phyloP scores from a whole-genome alignment of 2,113 vertebrate species.

The Miniopterus natalensis region DNA sequence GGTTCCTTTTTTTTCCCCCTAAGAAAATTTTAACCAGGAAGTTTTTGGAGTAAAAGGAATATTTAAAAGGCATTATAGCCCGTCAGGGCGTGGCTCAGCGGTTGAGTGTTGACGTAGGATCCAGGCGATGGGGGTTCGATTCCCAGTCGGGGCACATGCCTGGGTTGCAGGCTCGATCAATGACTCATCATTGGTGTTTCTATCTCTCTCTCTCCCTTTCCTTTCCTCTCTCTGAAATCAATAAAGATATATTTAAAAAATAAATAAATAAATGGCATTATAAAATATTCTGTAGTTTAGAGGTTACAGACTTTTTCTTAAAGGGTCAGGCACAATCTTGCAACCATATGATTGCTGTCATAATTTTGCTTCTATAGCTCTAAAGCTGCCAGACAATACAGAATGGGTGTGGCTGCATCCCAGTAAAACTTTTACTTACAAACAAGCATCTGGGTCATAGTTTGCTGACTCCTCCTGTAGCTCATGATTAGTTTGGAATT shows the following conservation, averaged over 20 bases:
- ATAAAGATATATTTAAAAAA: too few species aligned
- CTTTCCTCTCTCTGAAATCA: too few species aligned
- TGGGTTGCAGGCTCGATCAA: too few species aligned
- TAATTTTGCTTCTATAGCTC: background rate
- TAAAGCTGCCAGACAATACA: background rate
- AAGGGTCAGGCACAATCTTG: background rate
- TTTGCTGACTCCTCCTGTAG: background rate
- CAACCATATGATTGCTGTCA: background rate
- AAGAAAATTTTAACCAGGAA: slow-evolving; percentile 11
- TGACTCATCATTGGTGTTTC: too few species aligned
- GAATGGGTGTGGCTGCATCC: background rate
- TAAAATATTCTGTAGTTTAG: background rate
- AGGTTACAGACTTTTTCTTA: background rate
- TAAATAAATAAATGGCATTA: background rate
- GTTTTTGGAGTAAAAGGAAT: background rate
- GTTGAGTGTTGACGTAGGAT: too few species aligned
- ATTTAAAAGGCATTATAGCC: background rate
- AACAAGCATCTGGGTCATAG: background rate
- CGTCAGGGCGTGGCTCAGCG: too few species aligned
- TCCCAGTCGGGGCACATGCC: too few species aligned
- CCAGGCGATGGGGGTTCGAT: too few species aligned
- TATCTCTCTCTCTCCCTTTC: too few species aligned
- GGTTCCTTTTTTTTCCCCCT: background rate
- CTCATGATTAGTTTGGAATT: background rate
- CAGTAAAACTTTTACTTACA: background rate